Percentiles rank a stretch among this genome's conserved stretches.
Conservation (phyloP, 2,113 vertebrate species). For the Phoenicopterus ruber region DNA sequence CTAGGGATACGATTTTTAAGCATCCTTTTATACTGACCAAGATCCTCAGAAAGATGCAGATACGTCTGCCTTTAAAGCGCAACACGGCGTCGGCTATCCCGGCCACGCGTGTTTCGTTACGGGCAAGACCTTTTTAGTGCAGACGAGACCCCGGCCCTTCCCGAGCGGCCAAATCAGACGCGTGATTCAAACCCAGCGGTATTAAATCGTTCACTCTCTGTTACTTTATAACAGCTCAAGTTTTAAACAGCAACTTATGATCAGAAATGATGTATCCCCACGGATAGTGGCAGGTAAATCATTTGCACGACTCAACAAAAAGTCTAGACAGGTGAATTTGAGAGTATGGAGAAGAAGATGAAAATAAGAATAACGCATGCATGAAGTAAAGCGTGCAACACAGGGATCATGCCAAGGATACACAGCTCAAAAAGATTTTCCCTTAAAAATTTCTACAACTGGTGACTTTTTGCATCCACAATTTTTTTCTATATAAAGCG, state of each 20-base stretch:
- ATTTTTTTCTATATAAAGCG: background rate
- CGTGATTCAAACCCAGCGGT: fast-evolving
- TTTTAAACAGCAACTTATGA: background rate
- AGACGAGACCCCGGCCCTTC: background rate
- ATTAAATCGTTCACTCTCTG: background rate
- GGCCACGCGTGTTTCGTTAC: background rate
- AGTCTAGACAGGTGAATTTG: background rate
- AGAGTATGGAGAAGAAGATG: background rate
- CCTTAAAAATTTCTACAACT: background rate
- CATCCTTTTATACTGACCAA: background rate
- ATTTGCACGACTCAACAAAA: background rate
- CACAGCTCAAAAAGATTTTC: background rate
- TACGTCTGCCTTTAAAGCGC: fast-evolving
- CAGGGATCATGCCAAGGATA: background rate
- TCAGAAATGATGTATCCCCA: background rate
- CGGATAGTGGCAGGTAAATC: fast-evolving
- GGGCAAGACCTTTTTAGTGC: too few species aligned
- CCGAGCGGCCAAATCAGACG: background rate
- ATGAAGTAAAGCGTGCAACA: background rate
- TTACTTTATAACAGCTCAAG: background rate
- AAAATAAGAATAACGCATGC: background rate
- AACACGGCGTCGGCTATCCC: background rate
- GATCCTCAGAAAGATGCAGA: background rate
- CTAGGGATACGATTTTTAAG: fast-evolving
- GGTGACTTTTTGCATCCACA: background rate